Percentiles rank a stretch among this genome's conserved stretches.
Conservation (phyloP, 1,140 invertebrate genomes). For the Conus ventricosus region DNA sequence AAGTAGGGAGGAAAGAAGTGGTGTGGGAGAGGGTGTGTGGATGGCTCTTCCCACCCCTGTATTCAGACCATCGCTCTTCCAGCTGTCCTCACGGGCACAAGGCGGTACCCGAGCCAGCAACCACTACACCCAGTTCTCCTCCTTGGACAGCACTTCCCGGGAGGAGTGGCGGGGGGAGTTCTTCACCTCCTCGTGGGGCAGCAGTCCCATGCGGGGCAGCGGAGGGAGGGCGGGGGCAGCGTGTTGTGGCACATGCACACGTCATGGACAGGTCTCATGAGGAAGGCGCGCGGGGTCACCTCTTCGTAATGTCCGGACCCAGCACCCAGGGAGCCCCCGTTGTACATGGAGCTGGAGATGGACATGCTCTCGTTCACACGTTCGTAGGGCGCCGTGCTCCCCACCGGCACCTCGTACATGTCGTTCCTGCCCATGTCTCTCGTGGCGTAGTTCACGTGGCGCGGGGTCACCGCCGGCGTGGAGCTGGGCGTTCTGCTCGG, state of each 20-base stretch:
- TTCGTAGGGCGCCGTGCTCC: conserved; percentile 36
- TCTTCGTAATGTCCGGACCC: conserved; percentile 50
- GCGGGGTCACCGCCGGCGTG: not conserved
- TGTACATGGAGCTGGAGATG: conserved; percentile 35
- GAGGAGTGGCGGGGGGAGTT: not conserved
- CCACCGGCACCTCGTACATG: conserved; percentile 51
- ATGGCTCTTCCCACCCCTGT: no score
- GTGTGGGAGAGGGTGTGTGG: no score
- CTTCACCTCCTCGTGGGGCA: conserved; percentile 32
- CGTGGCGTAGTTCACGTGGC: conserved; percentile 8
- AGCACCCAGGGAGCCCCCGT: conserved; percentile 34
- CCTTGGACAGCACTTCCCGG: not conserved
- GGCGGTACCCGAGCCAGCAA: no score
- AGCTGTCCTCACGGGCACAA: no score
- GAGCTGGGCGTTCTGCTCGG: not conserved
- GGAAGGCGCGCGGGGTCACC: conserved; percentile 38
- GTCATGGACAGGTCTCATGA: conserved; percentile 23
- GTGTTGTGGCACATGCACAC: not conserved
- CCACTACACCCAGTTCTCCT: conserved; percentile 32
- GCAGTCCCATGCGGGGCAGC: conserved; percentile 41
- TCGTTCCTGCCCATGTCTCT: conserved; percentile 28
- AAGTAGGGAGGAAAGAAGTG: no score
- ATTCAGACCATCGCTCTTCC: no score
- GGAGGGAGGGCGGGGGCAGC: conserved; percentile 42
- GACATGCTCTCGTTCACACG: conserved; percentile 29